These are phyloP conservation scores for Platycheirus albimanus DNA, from an alignment of 2,888 invertebrate genomes.

Conservation along the genomic window DNA sequence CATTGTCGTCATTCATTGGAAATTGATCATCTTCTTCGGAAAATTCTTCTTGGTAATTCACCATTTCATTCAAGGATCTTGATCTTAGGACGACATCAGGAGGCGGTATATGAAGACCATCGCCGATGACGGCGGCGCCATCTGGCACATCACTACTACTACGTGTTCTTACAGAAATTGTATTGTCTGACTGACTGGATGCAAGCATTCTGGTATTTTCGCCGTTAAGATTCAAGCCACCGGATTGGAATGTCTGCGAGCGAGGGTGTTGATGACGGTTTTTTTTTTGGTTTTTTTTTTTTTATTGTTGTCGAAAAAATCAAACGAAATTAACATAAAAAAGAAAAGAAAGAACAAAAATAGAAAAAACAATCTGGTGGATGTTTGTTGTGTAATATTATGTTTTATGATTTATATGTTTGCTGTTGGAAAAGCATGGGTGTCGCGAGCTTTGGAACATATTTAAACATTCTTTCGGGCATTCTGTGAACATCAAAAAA, in stretches of 20 bases:
- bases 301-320: slow-evolving; percentile 34
- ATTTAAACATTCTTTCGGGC: not conserved
- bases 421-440: not conserved
- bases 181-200: slow-evolving; percentile 79
- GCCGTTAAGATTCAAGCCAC: slow-evolving; percentile 50
- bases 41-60: slow-evolving; percentile 76
- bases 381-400: slow-evolving; percentile 40
- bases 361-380: slow-evolving; percentile 64
- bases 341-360: slow-evolving; percentile 71
- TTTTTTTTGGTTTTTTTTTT: slow-evolving; percentile 21
- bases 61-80: slow-evolving; percentile 77
- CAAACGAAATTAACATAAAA: slow-evolving; percentile 70
- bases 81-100: slow-evolving; percentile 62
- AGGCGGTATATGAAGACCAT: slow-evolving; percentile 29
- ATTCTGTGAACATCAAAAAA: slow-evolving; percentile 26
- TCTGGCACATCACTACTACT: slow-evolving; percentile 70
- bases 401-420: slow-evolving; percentile 31
- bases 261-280: slow-evolving; percentile 63
- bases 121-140: slow-evolving; percentile 48
- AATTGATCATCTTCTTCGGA: slow-evolving; percentile 76
- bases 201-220: slow-evolving; percentile 75
- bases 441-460: slow-evolving; percentile 5
- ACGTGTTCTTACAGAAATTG: slow-evolving; percentile 74
- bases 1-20: slow-evolving; percentile 38
- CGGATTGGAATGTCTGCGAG: slow-evolving; percentile 75